Evolutionary conservation across 2,888 invertebrate genomes (phyloP), one percentile per base, ranked within the genome.

Genomic region (Limnephilus auricula): DNA sequence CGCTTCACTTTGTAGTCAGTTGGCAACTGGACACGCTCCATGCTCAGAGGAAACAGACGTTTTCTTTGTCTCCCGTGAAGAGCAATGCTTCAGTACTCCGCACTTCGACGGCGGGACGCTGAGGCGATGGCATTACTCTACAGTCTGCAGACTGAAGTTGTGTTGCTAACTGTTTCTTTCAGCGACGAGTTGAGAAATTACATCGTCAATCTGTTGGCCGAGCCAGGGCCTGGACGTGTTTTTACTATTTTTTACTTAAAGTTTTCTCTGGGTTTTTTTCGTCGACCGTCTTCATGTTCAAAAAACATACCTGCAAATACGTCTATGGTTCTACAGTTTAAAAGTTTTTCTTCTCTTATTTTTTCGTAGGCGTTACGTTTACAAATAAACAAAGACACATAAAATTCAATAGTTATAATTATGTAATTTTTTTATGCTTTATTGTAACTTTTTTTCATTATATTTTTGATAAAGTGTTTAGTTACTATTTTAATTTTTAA

Each of bases 41-140:
- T 18, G 15, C 37, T 84, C 85, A 13, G 85, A n/a, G 40, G 85
- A 85, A 85, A 37, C 40, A 85, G 85, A 85, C 40, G 40, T 85
- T 85, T 85, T 40, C 40, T 85, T 40, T 85, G 85, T 85, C 30
- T 40, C 84, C 13, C n/a, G n/a, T 40, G n/a, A n/a, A 84, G 84
- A 84, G 84, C 25, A 25, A 18, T 84, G 84, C 37, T 84, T 40
- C 37, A 18, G 37, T 25, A 50, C 50, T 50, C 50, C 18, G 65
- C 25, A 65, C 65, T 65, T 65, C 25, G 65, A n/a, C 65, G 65
- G 25, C 65, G n/a, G 65, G 65, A 25, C 25, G 25, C 65, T 65
- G 65, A 65, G 65, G 65, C 65, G 65, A 25, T 45, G 45, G 45
- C 15, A 45, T 40, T 40, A 40, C 12, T 40, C 40, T 25, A 18